Evolutionary conservation across 2,113 vertebrate genomes (phyloP), one percentile per base, ranked within the genome.

Genomic region (Lipotes vexillifer): DNA sequence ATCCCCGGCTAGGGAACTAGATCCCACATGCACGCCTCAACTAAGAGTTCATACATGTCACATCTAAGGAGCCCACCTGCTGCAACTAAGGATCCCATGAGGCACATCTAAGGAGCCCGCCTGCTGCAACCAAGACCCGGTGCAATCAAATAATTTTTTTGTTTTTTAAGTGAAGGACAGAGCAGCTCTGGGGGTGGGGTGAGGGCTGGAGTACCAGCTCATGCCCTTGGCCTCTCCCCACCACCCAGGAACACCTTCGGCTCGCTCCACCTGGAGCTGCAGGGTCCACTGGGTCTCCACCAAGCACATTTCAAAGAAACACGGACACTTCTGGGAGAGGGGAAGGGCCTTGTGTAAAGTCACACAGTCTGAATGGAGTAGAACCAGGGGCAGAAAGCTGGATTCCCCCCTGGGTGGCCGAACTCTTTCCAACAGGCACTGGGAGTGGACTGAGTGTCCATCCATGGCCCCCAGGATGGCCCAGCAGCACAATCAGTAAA

Each of bases 301-400:
- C 0, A 6, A 74, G 69, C 23, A 2, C 14, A 1, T n/a, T 65
- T 21, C 31, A 72, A 66, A 85, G 69, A 75, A 27, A n/a, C 27
- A 11, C 25, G 20, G 78, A 46, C 5, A 31, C 44, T 33, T 78
- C n/a, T 13, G 38, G 80, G 36, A 20, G 55, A 74, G 27, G 77
- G 36, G 38, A 44, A 69, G 61, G 33, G 25, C 21, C 46, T 11
- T 8, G 15, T 29, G 38, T 20, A 1, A 36, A n/a, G 52, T 59
- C 61, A 4, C 0, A 2, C 10, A 23, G 44, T 14, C 44, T 6
- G 61, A 52, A 13, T 2, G 0, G n/a, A 29, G 8, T 2, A 12
- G 46, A 66, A 82, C 17, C 59, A 1, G 14, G 25, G 36, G 12
- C 52, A 87, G 80, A 69, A 31, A 55, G 41, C 6, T 2, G 14